Conservation (phyloP, 1,140 invertebrate genomes). For the Caenorhabditis remanei region DNA sequence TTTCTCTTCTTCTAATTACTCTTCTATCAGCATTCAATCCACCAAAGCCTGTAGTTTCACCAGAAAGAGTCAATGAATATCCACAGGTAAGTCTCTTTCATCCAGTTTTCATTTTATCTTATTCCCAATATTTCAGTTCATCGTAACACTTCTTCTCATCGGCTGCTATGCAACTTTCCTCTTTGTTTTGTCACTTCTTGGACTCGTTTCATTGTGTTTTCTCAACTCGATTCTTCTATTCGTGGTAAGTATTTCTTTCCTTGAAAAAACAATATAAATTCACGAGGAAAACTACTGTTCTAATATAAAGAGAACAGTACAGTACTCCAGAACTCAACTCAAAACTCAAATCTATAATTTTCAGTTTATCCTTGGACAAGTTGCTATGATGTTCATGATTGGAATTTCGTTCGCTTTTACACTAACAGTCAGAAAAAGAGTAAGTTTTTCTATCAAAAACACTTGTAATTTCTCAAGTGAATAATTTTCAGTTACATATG, state of each 20-base stretch:
- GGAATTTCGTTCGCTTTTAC: constrained; percentile 35
- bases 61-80: constrained; percentile 29
- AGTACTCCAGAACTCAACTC: too few species aligned
- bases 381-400: constrained; percentile 34
- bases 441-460: neutral
- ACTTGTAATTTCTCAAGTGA: neutral
- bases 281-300: too few species aligned
- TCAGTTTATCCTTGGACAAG: constrained; percentile 35
- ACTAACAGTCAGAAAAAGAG: constrained; percentile 13
- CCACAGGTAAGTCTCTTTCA: constrained; percentile 22
- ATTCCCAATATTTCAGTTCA: constrained; percentile 1
- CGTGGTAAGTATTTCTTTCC: neutral
- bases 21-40: constrained; percentile 35
- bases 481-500: constrained; percentile 17
- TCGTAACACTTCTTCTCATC: constrained; percentile 38
- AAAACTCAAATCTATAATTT: neutral
- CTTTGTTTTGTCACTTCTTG: constrained; percentile 17
- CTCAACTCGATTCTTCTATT: constrained; percentile 40
- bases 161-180: constrained; percentile 24
- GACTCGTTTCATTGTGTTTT: constrained; percentile 43
- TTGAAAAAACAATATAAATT: too few species aligned
- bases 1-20: constrained; percentile 32
- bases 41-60: constrained; percentile 32
- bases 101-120: neutral
- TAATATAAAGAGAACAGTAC: too few species aligned